Evolutionary conservation across 1,140 invertebrate species (phyloP).

Genomic region (Drosophila arizonae): DNA sequence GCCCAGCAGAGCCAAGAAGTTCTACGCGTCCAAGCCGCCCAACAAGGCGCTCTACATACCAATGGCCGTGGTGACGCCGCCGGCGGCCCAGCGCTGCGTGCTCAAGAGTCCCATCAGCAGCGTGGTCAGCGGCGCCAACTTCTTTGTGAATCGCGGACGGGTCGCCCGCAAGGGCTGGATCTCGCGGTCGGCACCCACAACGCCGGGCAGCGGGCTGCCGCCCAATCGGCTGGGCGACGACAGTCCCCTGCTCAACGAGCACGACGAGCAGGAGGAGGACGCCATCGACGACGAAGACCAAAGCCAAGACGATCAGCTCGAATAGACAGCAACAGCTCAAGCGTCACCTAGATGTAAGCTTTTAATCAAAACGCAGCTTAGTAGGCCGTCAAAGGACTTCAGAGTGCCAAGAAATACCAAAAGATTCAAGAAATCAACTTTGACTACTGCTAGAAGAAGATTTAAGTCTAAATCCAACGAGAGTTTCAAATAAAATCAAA

Average conservation of each 20-base stretch:
- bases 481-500: no score
- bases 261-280: constrained; percentile 85
- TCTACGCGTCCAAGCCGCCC: constrained; percentile 62
- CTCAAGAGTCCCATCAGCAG: constrained; percentile 77
- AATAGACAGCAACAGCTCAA: constrained; percentile 13
- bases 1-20: constrained; percentile 63
- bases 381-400: neutral
- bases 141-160: constrained; percentile 62
- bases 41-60: constrained; percentile 80
- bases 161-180: constrained; percentile 85
- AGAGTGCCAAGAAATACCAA: constrained; percentile 13
- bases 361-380: constrained; percentile 6
- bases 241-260: constrained; percentile 84
- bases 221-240: constrained; percentile 84
- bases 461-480: no score
- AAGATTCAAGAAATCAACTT: neutral
- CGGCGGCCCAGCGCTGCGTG: constrained; percentile 60
- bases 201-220: constrained; percentile 85
- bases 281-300: constrained; percentile 72
- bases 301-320: constrained; percentile 31
- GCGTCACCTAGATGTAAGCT: constrained; percentile 7
- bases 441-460: neutral
- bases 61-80: constrained; percentile 58
- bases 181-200: constrained; percentile 89
- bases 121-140: constrained; percentile 68